phyloP scores from a whole-genome alignment of 2,113 vertebrate genomes.

The Pelvicachromis taeniatus region DNA sequence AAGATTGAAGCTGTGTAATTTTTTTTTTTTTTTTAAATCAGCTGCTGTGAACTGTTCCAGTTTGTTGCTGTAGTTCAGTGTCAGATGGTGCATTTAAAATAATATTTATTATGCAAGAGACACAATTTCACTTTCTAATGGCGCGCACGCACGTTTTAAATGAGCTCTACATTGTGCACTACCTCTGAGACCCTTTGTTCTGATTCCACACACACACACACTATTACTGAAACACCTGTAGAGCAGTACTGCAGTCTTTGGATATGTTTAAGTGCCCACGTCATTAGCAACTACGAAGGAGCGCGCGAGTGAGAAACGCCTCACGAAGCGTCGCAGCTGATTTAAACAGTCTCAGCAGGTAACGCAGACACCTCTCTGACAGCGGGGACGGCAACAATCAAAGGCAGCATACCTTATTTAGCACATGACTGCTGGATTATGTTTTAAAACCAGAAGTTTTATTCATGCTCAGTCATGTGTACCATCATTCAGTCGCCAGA shows the following conservation, averaged over 20 bases:
- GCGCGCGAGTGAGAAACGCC: neutral
- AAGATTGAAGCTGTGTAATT: neutral
- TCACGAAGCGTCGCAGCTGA: neutral
- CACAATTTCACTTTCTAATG: neutral
- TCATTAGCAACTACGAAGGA: neutral
- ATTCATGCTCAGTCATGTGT: neutral
- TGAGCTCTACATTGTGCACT: neutral
- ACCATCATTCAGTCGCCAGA: neutral
- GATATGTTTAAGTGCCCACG: neutral
- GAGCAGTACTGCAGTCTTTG: neutral
- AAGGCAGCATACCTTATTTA: neutral
- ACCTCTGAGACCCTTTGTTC: neutral
- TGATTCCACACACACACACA: neutral
- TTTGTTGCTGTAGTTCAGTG: slow-evolving; percentile 13
- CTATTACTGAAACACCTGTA: neutral
- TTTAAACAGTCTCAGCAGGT: neutral
- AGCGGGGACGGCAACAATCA: neutral
- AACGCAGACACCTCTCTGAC: neutral
- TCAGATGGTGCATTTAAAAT: neutral
- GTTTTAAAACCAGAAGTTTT: neutral
- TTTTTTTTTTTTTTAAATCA: neutral
- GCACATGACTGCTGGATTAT: neutral
- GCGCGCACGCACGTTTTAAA: neutral
- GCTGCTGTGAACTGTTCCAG: slow-evolving; percentile 15
- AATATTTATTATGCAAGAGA: neutral